Evolutionary conservation across 2,113 vertebrate species (phyloP).

Genomic region (Carassius auratus): DNA sequence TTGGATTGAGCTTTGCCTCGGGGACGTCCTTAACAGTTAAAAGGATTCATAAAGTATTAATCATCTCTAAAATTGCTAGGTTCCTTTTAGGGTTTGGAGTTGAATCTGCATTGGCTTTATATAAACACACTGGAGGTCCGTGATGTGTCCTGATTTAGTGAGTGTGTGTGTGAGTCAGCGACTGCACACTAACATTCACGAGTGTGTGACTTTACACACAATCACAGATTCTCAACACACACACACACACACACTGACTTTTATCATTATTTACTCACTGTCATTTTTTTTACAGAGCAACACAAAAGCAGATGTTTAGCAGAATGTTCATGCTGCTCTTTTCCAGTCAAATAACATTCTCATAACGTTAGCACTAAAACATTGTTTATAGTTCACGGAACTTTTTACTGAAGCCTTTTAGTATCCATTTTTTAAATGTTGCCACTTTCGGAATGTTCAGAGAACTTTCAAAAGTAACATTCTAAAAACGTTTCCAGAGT

Average conservation of each 20-base stretch:
- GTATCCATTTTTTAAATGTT: no score
- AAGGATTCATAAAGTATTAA: not conserved
- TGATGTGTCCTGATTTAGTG: constrained; percentile 6
- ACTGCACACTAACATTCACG: constrained; percentile 14
- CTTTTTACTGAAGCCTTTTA: no score
- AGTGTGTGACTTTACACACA: constrained; percentile 26
- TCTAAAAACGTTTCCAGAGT: not conserved
- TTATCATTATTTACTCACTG: not conserved
- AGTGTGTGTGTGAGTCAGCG: constrained; percentile 19
- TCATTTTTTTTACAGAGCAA: not conserved
- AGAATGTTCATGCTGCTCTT: constrained; percentile 1
- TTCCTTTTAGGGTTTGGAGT: not conserved
- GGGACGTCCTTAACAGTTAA: not conserved
- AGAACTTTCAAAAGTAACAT: not conserved
- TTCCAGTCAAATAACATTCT: not conserved
- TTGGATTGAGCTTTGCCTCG: not conserved
- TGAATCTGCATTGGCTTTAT: not conserved
- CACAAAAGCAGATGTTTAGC: not conserved
- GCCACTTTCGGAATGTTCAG: no score
- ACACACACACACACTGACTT: not conserved
- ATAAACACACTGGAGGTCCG: not conserved
- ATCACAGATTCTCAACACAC: constrained; percentile 11
- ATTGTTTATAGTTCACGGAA: no score
- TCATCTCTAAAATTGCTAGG: not conserved
- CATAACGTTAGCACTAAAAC: no score